A percentile compares a stretch with the other conserved stretches of the same genome.
Evolutionary conservation across 2,797 vertebrate genomes (phyloP).

Genomic region (Pygocentrus nattereri): DNA sequence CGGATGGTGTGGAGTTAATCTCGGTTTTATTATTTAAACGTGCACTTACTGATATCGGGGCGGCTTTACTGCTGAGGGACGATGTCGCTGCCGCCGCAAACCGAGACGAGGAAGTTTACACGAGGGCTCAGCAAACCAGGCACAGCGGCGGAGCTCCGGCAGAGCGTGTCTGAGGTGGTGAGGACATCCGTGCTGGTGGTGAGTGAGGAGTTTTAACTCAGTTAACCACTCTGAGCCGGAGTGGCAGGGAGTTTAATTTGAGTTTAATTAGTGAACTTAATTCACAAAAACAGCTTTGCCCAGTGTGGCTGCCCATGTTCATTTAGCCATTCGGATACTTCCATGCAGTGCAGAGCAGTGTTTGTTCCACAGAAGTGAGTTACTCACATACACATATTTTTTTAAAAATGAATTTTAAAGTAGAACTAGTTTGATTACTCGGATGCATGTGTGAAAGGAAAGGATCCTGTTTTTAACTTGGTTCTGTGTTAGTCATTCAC

Average conservation of each 20-base stretch:
- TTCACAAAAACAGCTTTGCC: not conserved
- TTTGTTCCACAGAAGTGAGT: too few relatives aligned
- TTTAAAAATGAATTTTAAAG: too few relatives aligned
- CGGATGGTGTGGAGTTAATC: constrained; percentile 18
- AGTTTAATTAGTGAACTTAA: too few relatives aligned
- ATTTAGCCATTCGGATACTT: too few relatives aligned
- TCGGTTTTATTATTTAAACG: not conserved
- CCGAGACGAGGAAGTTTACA: constrained; percentile 94
- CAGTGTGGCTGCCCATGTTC: too few relatives aligned
- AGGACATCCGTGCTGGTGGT: constrained; percentile 90
- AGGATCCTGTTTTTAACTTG: not conserved
- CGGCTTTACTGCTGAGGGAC: constrained; percentile 21
- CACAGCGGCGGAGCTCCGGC: constrained; percentile 93
- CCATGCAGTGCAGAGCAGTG: too few relatives aligned
- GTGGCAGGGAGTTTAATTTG: too few relatives aligned
- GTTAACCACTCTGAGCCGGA: not conserved
- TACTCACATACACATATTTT: too few relatives aligned
- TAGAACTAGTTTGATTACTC: too few relatives aligned
- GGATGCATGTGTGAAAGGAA: too few relatives aligned
- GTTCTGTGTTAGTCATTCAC: not conserved
- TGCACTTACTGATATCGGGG: not conserved
- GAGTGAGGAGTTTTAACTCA: constrained; percentile 65
- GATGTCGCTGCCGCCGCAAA: constrained; percentile 73
- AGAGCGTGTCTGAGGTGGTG: constrained; percentile 95
- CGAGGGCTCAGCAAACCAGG: constrained; percentile 92